Base-by-base conservation (phyloP, 2,797 vertebrate genomes). In the Oreochromis mossambicus region DNA sequence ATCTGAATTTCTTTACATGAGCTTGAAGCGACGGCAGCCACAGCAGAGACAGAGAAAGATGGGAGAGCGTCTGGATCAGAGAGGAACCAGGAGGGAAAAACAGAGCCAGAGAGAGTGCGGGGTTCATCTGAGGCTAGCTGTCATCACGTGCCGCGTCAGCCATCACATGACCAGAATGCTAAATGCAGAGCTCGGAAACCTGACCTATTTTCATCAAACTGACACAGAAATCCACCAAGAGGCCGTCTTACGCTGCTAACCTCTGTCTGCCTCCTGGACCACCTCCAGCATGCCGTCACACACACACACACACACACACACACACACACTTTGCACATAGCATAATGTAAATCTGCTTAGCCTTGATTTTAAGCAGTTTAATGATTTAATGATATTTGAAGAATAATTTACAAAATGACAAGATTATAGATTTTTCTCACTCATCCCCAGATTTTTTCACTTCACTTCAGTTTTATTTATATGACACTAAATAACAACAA, bases 151-250 rank as follows among this genome's bases (percentile, higher is more conserved):
- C 88, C 12, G 88, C 92, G 88, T 94, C 92, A 92, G 90, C 76
- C 87, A 70, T 95, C 91, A 93, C 94, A 94, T 86, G 94, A 84
- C 89, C 92, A 85, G 93, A 94, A 96, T 96, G 95, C 93, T 95
- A 93, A 96, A 96, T 85, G 79, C 85, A 78, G 41, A 82, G 88
- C 88, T 92, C 89, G 82, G 91, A 91, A 95, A 95, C 93, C 94
- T 96, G 96, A 96, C 96, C 96, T 94, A 96, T 95, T 96, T 96
- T 94, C 93, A 92, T 94, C 95, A 95, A 92, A 94, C 93, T 95
- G 94, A 95, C 95, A 95, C 92, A 94, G 91, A 96, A 93, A 93
- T 94, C 89, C 91, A 92, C 85, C 2, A 87, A 88, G 92, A 88
- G 90, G 92, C 88, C 78, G 88, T 90, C 82, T 86, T 89, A 78